Evolutionary conservation across 2,113 vertebrate species (phyloP).

Genomic region (Paracanthobrama guichenoti): DNA sequence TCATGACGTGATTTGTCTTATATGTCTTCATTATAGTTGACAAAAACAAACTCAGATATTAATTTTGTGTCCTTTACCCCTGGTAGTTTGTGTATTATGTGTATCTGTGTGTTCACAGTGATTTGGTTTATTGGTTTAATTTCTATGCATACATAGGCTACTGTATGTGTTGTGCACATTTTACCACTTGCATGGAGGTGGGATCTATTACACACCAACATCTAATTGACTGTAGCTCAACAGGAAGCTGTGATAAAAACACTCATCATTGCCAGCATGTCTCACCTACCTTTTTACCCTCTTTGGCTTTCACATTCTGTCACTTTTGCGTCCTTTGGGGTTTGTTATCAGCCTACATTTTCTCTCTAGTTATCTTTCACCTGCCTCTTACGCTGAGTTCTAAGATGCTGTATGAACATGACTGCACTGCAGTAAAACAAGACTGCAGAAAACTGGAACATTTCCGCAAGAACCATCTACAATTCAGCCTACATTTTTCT

Average conservation of each 20-base stretch:
- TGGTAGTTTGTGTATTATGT: too few relatives aligned
- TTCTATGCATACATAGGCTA: too few relatives aligned
- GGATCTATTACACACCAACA: not conserved
- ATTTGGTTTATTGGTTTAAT: not conserved
- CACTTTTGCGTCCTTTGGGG: slow-evolving; percentile 28
- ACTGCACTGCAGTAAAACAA: slow-evolving; percentile 11
- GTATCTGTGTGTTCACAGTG: too few relatives aligned
- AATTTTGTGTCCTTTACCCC: not conserved
- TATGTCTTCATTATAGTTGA: not conserved
- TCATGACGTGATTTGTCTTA: too few relatives aligned
- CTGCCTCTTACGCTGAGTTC: not conserved
- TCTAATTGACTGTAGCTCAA: slow-evolving; percentile 20
- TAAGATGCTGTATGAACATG: not conserved
- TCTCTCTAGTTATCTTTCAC: slow-evolving; percentile 10
- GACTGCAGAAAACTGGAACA: not conserved
- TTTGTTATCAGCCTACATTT: not conserved
- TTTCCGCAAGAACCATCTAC: not conserved
- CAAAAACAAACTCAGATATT: not conserved
- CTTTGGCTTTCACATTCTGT: slow-evolving; percentile 23
- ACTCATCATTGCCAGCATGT: not conserved
- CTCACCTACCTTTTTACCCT: not conserved
- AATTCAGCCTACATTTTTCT: slow-evolving; percentile 7
- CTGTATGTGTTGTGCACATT: not conserved
- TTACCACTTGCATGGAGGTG: not conserved
- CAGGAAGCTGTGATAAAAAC: not conserved